A percentile compares a stretch with the other conserved stretches of the same genome.
Conservation (phyloP, 1,140 invertebrate genomes). For the Rhopalosiphum maidis region DNA sequence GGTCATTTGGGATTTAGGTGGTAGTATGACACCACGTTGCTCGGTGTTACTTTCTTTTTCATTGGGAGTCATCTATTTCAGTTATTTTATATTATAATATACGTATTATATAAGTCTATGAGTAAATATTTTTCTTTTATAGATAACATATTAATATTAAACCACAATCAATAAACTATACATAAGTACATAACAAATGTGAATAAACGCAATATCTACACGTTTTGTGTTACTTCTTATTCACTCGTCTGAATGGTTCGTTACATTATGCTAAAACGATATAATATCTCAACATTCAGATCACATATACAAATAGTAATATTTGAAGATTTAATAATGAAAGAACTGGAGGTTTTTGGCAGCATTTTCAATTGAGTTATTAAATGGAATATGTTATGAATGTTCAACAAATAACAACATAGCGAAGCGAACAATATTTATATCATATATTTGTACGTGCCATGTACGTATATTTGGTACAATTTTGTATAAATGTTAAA, state of each 20-base stretch:
- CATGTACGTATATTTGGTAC: neutral
- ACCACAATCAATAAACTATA: too few species aligned
- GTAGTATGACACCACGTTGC: too few species aligned
- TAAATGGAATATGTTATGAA: neutral
- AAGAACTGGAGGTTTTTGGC: neutral
- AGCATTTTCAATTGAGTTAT: neutral
- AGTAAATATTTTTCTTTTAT: neutral
- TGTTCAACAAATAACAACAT: neutral
- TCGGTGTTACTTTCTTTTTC: too few species aligned
- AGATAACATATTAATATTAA: neutral
- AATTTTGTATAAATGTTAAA: neutral
- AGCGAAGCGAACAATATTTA: neutral
- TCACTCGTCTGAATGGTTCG: neutral
- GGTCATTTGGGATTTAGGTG: too few species aligned
- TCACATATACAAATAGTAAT: neutral
- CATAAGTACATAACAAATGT: neutral
- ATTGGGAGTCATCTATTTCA: neutral
- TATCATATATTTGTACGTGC: neutral
- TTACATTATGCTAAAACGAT: too few species aligned
- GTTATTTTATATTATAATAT: too few species aligned
- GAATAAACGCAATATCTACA: neutral
- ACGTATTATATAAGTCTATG: neutral
- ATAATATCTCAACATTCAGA: neutral
- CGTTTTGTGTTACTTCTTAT: neutral
- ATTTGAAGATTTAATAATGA: conserved; percentile 3